A percentile compares a stretch with the other conserved stretches of the same genome.
These are phyloP conservation scores for Lasioglossum baleicum DNA, from an alignment of 1,140 invertebrate species.

Conservation along the genomic window DNA sequence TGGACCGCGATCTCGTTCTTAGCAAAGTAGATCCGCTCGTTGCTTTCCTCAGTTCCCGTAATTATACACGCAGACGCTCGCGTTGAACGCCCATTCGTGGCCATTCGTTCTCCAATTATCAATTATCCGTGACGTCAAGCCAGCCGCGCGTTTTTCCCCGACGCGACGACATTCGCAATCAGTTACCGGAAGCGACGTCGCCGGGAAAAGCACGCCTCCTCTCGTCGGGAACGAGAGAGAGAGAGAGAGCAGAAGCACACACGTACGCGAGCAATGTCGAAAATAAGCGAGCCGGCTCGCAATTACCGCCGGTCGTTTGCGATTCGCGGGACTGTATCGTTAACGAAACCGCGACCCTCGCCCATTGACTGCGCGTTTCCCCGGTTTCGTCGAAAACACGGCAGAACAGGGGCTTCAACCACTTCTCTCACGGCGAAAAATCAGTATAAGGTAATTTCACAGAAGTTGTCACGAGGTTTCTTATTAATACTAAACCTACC, in stretches of 20 bases:
- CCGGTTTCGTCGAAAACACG: too few relatives aligned
- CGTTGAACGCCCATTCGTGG: background rate
- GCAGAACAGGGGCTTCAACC: too few relatives aligned
- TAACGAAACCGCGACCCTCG: background rate
- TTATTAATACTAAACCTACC: too few relatives aligned
- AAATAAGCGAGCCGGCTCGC: constrained; percentile 39
- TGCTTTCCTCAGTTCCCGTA: background rate
- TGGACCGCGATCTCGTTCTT: background rate
- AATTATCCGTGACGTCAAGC: constrained; percentile 14
- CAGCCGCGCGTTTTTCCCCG: background rate
- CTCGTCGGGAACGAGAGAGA: constrained; percentile 12
- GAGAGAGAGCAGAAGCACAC: background rate
- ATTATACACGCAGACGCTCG: background rate
- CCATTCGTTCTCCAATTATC: constrained; percentile 26
- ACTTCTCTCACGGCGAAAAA: too few relatives aligned
- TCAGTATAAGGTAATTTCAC: too few relatives aligned
- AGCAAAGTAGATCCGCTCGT: background rate
- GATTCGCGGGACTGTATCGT: constrained; percentile 1
- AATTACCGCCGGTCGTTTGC: constrained; percentile 33
- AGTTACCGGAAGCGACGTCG: background rate
- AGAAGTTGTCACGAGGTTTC: too few relatives aligned
- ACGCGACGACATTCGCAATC: constrained; percentile 16
- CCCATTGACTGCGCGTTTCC: background rate
- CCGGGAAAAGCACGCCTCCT: background rate
- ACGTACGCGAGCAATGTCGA: background rate